Percentiles rank a stretch among this genome's conserved stretches.
Evolutionary conservation across 2,888 invertebrate genomes (phyloP).

Genomic region (Cryptophagus acutangulus): DNA sequence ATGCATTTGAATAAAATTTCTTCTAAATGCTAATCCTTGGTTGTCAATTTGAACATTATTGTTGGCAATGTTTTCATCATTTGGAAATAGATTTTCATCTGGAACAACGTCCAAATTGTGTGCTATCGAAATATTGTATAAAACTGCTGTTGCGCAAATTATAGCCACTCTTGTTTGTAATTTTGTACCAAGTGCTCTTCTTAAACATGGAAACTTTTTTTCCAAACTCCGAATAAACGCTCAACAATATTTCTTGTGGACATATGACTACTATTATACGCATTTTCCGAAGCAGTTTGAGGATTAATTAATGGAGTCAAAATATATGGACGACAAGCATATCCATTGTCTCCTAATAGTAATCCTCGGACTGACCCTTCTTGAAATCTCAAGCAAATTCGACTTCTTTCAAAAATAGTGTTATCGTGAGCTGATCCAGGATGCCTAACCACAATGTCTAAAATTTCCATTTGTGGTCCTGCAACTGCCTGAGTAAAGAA

Average conservation of each 20-base stretch:
- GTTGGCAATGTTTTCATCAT: conserved; percentile 5
- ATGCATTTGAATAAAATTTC: no score
- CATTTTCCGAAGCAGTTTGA: conserved; percentile 7
- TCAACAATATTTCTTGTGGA: conserved; percentile 21
- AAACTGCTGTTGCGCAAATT: conserved; percentile 18
- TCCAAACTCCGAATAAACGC: conserved; percentile 22
- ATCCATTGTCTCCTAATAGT: conserved; percentile 25
- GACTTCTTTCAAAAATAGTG: conserved; percentile 16
- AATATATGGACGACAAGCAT: conserved; percentile 21
- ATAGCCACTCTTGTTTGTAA: conserved; percentile 11
- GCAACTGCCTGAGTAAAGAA: conserved; percentile 13
- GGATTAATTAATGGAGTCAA: conserved; percentile 22
- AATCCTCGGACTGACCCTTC: conserved; percentile 12
- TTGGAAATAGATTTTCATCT: conserved; percentile 1
- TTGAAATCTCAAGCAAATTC: conserved; percentile 14
- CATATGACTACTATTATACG: conserved; percentile 19
- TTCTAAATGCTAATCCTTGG: no score
- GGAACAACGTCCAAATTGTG: conserved; percentile 7
- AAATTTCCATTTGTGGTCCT: conserved; percentile 16
- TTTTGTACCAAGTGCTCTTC: no score
- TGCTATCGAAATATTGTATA: conserved; percentile 17
- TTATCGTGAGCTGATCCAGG: conserved; percentile 20
- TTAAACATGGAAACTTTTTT: conserved; percentile 18
- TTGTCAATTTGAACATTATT: conserved; percentile 5
- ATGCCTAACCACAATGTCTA: conserved; percentile 18